Evolutionary conservation across 2,113 vertebrate species (phyloP).

Genomic region (Struthidea cinerea): DNA sequence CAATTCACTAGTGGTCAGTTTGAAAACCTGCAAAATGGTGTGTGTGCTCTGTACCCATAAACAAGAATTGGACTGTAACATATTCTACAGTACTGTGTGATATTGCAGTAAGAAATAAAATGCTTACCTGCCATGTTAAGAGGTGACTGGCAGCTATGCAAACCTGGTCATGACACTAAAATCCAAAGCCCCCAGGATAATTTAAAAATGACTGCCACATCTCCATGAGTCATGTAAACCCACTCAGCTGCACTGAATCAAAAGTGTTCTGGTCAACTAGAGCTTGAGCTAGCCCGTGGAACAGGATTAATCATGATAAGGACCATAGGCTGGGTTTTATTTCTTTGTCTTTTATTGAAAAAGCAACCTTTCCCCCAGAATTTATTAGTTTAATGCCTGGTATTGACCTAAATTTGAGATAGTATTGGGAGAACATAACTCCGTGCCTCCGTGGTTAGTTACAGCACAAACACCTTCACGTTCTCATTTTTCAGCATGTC

Average conservation of each 20-base stretch:
- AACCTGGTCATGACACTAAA: not conserved
- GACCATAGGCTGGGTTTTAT: not conserved
- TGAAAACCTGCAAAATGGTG: not conserved
- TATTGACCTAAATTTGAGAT: constrained; percentile 17
- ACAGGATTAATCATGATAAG: not conserved
- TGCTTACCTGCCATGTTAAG: not conserved
- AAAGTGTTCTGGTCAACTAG: not conserved
- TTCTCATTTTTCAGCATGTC: not conserved
- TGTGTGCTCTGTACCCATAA: not conserved
- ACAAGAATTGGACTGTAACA: not conserved
- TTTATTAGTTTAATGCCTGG: not conserved
- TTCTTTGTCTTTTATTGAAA: constrained; percentile 15
- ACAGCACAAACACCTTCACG: not conserved
- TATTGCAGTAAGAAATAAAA: not conserved
- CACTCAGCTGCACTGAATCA: not conserved
- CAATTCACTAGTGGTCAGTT: not conserved
- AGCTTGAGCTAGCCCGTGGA: not conserved
- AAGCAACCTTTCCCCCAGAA: not conserved
- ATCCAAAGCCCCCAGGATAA: not conserved
- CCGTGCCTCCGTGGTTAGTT: not conserved
- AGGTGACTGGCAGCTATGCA: not conserved
- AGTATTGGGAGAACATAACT: not conserved
- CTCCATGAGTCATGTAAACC: not conserved
- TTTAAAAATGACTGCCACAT: not conserved
- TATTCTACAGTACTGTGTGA: not conserved